Percentiles rank a stretch among this genome's conserved stretches.
Conservation (phyloP, 2,888 invertebrate genomes). For the Drosophila colorata region DNA sequence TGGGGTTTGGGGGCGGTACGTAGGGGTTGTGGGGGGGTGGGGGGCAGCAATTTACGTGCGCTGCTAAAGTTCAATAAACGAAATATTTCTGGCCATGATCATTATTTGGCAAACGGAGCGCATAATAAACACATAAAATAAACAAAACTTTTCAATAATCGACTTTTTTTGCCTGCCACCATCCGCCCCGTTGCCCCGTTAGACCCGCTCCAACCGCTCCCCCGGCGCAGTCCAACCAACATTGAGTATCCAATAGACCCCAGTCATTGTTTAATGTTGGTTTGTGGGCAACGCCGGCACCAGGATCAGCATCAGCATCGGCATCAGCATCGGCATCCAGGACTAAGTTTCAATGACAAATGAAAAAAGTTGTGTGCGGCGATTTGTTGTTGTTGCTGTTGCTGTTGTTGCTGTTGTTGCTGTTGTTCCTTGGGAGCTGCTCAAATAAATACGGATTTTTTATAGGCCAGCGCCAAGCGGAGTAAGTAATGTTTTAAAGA, state of each 20-base stretch:
- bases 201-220: conserved; percentile 7
- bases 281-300: conserved; percentile 62
- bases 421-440: conserved; percentile 27
- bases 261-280: conserved; percentile 77
- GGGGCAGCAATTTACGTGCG: conserved; percentile 74
- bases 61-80: conserved; percentile 83
- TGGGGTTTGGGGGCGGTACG: background rate
- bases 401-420: conserved; percentile 13
- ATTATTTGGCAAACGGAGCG: conserved; percentile 84
- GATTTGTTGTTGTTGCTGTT: conserved; percentile 14
- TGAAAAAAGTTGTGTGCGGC: conserved; percentile 67
- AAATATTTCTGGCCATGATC: conserved; percentile 83
- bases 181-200: too few relatives aligned
- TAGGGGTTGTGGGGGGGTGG: background rate
- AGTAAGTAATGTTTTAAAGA: conserved; percentile 46
- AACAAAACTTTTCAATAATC: conserved; percentile 82
- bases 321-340: conserved; percentile 28
- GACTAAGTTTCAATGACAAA: conserved; percentile 82
- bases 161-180: conserved; percentile 65
- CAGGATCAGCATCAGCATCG: conserved; percentile 22
- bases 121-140: conserved; percentile 83
- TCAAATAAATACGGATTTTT: conserved; percentile 77
- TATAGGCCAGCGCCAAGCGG: conserved; percentile 57
- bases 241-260: background rate
- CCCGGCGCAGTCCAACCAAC: conserved; percentile 1